phyloP scores from a whole-genome alignment of 2,888 invertebrate species.

The Hypolimnas misippus region DNA sequence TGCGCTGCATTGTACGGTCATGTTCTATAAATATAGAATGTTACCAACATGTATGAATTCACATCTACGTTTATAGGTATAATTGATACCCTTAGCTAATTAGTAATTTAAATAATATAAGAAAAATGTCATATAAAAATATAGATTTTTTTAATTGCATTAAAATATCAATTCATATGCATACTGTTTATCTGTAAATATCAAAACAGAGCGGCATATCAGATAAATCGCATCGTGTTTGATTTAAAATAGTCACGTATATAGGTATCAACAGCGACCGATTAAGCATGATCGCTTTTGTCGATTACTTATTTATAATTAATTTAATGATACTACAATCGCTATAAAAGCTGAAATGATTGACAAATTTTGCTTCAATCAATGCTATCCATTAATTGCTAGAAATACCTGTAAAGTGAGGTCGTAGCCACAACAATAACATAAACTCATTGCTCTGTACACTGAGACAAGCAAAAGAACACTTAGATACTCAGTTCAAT shows the following conservation, averaged over 20 bases:
- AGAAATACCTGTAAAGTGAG: no score
- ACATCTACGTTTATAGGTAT: background rate
- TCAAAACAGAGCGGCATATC: background rate
- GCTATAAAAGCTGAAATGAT: background rate
- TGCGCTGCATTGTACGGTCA: conserved; percentile 44
- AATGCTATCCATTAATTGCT: no score
- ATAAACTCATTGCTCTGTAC: no score
- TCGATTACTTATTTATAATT: conserved; percentile 7
- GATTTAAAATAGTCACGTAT: background rate
- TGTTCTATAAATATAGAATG: conserved; percentile 39
- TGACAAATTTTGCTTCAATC: no score
- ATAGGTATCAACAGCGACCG: background rate
- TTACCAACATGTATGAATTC: conserved; percentile 6
- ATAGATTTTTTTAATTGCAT: background rate
- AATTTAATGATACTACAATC: background rate
- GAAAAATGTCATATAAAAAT: background rate
- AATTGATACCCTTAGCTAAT: background rate
- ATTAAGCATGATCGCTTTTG: background rate
- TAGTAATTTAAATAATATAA: background rate
- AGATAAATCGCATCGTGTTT: background rate
- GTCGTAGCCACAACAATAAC: no score
- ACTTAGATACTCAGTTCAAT: no score
- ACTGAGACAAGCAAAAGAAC: no score
- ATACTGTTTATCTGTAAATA: background rate
- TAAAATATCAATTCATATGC: background rate